Conservation (phyloP, 2,888 invertebrate genomes). For the Choristoneura rosaceana region DNA sequence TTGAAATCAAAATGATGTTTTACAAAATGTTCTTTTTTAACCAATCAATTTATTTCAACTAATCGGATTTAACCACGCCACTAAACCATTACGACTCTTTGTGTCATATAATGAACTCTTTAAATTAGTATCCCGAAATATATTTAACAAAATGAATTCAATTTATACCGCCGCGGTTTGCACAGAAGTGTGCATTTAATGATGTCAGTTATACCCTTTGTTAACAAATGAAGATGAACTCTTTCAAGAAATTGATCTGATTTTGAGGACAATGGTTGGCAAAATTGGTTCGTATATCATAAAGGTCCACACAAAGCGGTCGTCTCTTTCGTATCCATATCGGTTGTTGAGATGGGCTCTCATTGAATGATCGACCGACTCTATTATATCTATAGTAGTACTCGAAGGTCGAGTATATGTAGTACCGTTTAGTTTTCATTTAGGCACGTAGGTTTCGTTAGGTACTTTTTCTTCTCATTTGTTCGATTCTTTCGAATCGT, state of each 20-base stretch:
- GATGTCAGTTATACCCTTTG: constrained; percentile 6
- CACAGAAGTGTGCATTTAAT: background rate
- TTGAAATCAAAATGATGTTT: too few species aligned
- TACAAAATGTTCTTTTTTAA: too few species aligned
- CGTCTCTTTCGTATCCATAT: background rate
- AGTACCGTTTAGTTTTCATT: background rate
- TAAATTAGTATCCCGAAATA: background rate
- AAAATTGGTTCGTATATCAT: constrained; percentile 41
- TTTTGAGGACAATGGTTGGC: constrained; percentile 34
- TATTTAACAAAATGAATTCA: background rate
- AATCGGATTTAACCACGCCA: too few species aligned
- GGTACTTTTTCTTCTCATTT: background rate
- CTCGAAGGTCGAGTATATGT: background rate
- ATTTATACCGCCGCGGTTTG: background rate
- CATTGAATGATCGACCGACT: constrained; percentile 37
- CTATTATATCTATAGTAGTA: constrained; percentile 3
- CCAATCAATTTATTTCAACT: too few species aligned
- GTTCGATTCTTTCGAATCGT: background rate
- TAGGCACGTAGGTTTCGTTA: background rate
- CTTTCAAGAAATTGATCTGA: constrained; percentile 37
- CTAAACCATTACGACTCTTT: too few species aligned
- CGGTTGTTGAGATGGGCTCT: constrained; percentile 29
- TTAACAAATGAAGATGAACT: constrained; percentile 25
- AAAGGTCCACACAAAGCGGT: constrained; percentile 28
- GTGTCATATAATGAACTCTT: too few species aligned